Conservation (phyloP, 2,797 vertebrate species). For the Poliocrania exsul region DNA sequence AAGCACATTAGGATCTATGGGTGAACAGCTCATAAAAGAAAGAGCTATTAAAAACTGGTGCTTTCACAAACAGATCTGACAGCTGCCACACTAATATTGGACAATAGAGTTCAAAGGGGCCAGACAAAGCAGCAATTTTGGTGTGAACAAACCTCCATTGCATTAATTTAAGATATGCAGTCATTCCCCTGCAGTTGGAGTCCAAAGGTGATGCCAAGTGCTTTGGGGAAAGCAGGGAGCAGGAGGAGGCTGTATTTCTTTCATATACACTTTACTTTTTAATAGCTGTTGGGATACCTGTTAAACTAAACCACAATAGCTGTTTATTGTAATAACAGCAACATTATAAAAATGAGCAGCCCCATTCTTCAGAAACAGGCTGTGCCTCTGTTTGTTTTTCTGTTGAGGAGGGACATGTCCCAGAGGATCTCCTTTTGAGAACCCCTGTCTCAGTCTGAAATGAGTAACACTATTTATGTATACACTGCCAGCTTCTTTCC, state of each 20-base stretch:
- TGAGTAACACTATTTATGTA: constrained; percentile 60
- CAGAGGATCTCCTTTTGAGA: constrained; percentile 73
- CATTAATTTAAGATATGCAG: background rate
- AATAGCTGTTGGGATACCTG: background rate
- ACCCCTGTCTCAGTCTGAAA: constrained; percentile 74
- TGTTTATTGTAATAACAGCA: constrained; percentile 64
- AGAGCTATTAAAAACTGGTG: background rate
- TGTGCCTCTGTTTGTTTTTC: constrained; percentile 66
- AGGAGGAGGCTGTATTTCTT: background rate
- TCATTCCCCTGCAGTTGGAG: background rate
- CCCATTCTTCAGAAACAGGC: constrained; percentile 53
- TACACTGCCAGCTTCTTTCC: constrained; percentile 46
- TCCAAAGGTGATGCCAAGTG: background rate
- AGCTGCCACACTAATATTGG: background rate
- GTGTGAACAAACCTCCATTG: background rate
- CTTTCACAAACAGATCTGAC: background rate
- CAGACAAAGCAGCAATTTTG: background rate
- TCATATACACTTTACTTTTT: background rate
- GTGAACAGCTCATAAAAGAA: background rate
- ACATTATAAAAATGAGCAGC: constrained; percentile 62
- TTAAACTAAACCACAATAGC: constrained; percentile 2
- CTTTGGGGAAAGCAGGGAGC: background rate
- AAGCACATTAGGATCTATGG: background rate
- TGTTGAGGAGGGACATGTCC: constrained; percentile 63
- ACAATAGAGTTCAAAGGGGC: background rate